Evolutionary conservation across 1,140 invertebrate genomes (phyloP).

Genomic region (Antheraea mylitta): DNA sequence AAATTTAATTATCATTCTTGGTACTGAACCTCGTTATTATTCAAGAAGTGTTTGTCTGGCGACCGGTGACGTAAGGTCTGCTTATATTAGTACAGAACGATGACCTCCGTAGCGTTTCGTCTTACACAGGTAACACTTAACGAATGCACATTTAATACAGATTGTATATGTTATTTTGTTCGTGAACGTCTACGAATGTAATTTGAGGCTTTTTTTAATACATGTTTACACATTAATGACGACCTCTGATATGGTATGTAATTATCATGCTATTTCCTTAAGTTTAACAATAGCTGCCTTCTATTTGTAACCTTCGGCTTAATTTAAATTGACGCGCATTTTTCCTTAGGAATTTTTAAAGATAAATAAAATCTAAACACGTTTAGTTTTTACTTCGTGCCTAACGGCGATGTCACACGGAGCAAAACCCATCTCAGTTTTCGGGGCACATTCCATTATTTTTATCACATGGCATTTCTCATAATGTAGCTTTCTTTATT

Average conservation of each 20-base stretch:
- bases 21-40: conserved; percentile 62
- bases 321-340: neutral
- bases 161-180: neutral
- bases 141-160: neutral
- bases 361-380: neutral
- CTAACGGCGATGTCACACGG: neutral
- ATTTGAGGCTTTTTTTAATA: neutral
- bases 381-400: neutral
- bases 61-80: conserved; percentile 59
- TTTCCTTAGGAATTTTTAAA: neutral
- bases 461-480: conserved; percentile 1
- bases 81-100: conserved; percentile 52
- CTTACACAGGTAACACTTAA: neutral
- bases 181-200: neutral
- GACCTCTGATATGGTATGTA: neutral
- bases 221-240: neutral
- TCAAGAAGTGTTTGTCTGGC: conserved; percentile 59
- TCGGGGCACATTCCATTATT: neutral
- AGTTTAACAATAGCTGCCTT: neutral
- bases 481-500: neutral
- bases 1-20: conserved; percentile 71
- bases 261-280: neutral
- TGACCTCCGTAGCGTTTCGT: conserved; percentile 47
- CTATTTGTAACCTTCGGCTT: neutral
- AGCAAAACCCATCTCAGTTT: neutral